A percentile compares a stretch with the other conserved stretches of the same genome.
phyloP scores from a whole-genome alignment of 2,797 vertebrate genomes.

The Fratercula arctica region DNA sequence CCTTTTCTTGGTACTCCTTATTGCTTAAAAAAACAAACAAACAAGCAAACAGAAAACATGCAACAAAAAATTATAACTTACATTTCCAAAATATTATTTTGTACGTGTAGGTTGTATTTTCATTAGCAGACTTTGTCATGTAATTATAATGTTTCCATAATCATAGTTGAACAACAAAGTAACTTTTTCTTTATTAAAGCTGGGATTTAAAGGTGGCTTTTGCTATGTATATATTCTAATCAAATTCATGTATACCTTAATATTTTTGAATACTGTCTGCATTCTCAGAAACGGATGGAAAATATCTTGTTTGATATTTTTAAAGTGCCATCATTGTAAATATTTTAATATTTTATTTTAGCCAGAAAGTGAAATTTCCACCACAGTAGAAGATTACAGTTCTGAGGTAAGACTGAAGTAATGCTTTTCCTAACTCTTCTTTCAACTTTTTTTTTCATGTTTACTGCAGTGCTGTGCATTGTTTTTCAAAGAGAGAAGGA shows the following conservation, averaged over 20 bases:
- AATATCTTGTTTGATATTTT: background rate
- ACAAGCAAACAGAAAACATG: background rate
- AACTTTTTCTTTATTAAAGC: background rate
- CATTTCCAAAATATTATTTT: background rate
- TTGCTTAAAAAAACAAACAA: background rate
- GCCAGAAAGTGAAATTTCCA: slow-evolving; percentile 93
- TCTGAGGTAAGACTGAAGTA: slow-evolving; percentile 87
- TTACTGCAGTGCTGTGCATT: background rate
- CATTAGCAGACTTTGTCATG: background rate
- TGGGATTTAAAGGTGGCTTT: background rate
- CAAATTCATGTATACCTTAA: background rate
- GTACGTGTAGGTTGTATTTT: background rate
- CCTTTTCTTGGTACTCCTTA: background rate
- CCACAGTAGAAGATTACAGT: slow-evolving; percentile 93
- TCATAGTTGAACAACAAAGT: background rate
- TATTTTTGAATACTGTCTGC: background rate
- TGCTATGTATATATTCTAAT: background rate
- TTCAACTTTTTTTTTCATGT: background rate
- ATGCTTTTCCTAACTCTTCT: background rate
- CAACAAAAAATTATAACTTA: background rate
- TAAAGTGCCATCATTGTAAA: slow-evolving; percentile 20
- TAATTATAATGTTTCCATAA: background rate
- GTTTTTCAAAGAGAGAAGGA: background rate
- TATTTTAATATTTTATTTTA: slow-evolving; percentile 77
- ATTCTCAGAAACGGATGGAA: background rate